Evolutionary conservation across 2,888 invertebrate species (phyloP), one percentile per base, ranked within the genome.

Genomic region (Apotomis turbidana): DNA sequence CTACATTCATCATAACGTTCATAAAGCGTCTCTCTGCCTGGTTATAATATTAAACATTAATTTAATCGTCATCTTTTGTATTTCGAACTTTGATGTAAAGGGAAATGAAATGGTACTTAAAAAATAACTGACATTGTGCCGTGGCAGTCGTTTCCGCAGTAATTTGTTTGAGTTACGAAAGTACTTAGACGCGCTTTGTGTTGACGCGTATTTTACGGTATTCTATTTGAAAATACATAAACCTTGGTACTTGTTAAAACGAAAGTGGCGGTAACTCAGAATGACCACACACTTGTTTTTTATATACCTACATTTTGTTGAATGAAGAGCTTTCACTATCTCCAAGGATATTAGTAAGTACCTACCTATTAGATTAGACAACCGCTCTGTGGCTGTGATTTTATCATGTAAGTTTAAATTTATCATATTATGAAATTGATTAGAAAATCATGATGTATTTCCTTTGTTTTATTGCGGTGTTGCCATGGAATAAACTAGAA

Each of bases 151-250:
- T 68, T 72, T 72, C 72, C 72, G 68, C 59, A 63, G 72, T 72
- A 46, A 68, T 72, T 72, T 72, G 72, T 72, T 72, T 63, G 51
- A 61, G 62, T 68, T 71, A 62, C 63, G 82, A 86, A 90, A 78
- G 79, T 80, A 78, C 77, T 77, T 74, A 77, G 76, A 77, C 27
- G 77, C 76, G 74, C 76, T 77, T 77, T 76, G 72, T 72, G 68
- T 76, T 71, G 69, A 78, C 75, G 75, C 77, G 74, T 73, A 82
- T 85, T 82, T 82, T 83, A 80, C 82, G 78, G 79, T 77, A 79
- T 78, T 78, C 68, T 68, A 72, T 77, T 78, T 79, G 76, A 77
- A 81, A 83, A 85, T 80, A 80, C 83, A 78, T 77, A 79, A 76
- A 81, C 78, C 52, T 52, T 41, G 38, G 68, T 73, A 75, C 44